Percentiles rank a stretch among this genome's conserved stretches.
phyloP scores from a whole-genome alignment of 2,888 invertebrate species.

The Agonum fuliginosum region DNA sequence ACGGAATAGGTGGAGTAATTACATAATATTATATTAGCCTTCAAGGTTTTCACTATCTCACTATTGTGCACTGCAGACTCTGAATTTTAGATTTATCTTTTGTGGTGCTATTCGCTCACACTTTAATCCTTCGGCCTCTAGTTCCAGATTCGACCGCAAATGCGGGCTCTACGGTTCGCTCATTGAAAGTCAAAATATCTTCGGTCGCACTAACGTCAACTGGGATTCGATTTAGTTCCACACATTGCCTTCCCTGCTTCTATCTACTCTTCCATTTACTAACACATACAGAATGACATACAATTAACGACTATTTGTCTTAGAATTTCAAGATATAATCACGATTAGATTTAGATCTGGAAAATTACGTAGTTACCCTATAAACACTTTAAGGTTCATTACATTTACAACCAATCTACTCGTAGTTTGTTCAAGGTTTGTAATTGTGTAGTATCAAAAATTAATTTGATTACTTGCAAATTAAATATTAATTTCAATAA shows the following conservation, averaged over 20 bases:
- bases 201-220: neutral
- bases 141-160: constrained; percentile 33
- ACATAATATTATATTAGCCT: constrained; percentile 69
- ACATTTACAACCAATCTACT: too few species aligned
- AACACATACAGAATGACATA: neutral
- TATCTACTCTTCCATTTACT: constrained; percentile 13
- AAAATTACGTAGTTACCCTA: too few species aligned
- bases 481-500: too few species aligned
- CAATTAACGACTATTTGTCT: constrained; percentile 5
- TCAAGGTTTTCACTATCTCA: constrained; percentile 7
- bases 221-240: constrained; percentile 51
- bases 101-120: constrained; percentile 44
- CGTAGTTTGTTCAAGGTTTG: too few species aligned
- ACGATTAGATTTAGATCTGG: too few species aligned
- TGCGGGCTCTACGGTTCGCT: constrained; percentile 24
- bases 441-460: too few species aligned
- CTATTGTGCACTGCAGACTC: constrained; percentile 45
- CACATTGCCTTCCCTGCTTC: constrained; percentile 33
- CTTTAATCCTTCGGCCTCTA: constrained; percentile 28
- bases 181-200: constrained; percentile 59
- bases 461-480: too few species aligned
- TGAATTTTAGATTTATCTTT: constrained; percentile 57
- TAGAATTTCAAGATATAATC: neutral
- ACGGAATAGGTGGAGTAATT: constrained; percentile 71
- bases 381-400: too few species aligned